Percentiles rank a stretch among this genome's conserved stretches.
These are phyloP conservation scores for Agraylea sexmaculata DNA, from an alignment of 1,140 invertebrate species.

Conservation along the genomic window DNA sequence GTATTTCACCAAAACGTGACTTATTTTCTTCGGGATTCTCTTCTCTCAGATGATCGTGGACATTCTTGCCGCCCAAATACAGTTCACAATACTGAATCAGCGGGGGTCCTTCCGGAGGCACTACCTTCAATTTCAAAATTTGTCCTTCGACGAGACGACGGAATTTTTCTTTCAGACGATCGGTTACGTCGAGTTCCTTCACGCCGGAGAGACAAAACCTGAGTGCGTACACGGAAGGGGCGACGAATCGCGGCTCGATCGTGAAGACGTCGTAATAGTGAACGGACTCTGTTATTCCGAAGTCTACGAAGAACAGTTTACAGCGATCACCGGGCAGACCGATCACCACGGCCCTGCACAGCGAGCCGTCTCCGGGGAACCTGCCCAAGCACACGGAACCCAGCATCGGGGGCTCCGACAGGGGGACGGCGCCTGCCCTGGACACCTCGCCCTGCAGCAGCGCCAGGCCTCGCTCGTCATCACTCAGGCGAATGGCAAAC, in stretches of 20 bases:
- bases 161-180: slow-evolving; percentile 57
- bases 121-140: slow-evolving; percentile 48
- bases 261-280: slow-evolving; percentile 55
- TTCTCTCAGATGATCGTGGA: slow-evolving; percentile 39
- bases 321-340: slow-evolving; percentile 45
- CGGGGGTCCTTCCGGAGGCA: slow-evolving; percentile 51
- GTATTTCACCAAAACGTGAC: slow-evolving; percentile 34
- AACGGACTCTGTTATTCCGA: slow-evolving; percentile 59
- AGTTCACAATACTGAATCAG: slow-evolving; percentile 61
- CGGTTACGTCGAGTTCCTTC: slow-evolving; percentile 48
- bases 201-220: slow-evolving; percentile 57
- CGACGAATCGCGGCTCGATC: slow-evolving; percentile 55
- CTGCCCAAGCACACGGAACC: slow-evolving; percentile 60
- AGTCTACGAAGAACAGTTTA: slow-evolving; percentile 66
- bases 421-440: slow-evolving; percentile 46
- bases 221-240: slow-evolving; percentile 57
- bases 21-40: slow-evolving; percentile 35
- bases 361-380: slow-evolving; percentile 47
- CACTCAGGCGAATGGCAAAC: slow-evolving; percentile 58
- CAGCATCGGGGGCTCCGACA: slow-evolving; percentile 50
- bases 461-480: too few relatives aligned
- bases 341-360: slow-evolving; percentile 62
- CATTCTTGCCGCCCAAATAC: slow-evolving; percentile 41
- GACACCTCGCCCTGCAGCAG: slow-evolving; percentile 52
- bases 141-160: slow-evolving; percentile 49